phyloP scores from a whole-genome alignment of 2,888 invertebrate species.

The Ichneumoninae sp. region DNA sequence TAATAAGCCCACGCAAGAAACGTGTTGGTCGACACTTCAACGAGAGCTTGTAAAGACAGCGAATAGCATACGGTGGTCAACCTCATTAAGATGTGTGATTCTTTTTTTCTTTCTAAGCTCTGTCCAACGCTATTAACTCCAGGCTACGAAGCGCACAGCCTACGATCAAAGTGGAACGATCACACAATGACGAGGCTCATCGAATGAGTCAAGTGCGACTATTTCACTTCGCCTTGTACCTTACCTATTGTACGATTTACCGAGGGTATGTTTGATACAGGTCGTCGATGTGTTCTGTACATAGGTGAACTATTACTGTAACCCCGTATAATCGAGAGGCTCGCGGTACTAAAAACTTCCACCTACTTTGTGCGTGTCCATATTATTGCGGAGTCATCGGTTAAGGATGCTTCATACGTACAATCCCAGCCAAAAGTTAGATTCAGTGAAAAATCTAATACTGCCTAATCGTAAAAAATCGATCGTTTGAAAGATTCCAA shows the following conservation, averaged over 20 bases:
- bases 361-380: not conserved
- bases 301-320: constrained; percentile 7
- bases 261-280: constrained; percentile 25
- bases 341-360: constrained; percentile 5
- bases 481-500: too few species aligned
- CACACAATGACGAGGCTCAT: constrained; percentile 36
- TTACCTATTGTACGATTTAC: not conserved
- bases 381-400: not conserved
- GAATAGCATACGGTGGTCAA: too few species aligned
- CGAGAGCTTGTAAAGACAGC: too few species aligned
- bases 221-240: constrained; percentile 15
- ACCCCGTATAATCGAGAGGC: not conserved
- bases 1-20: too few species aligned
- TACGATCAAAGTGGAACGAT: constrained; percentile 36
- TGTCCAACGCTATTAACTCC: not conserved
- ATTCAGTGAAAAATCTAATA: too few species aligned
- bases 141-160: constrained; percentile 15
- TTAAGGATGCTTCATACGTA: too few species aligned
- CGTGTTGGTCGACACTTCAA: too few species aligned
- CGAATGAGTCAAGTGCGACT: constrained; percentile 35
- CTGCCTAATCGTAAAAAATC: too few species aligned
- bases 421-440: too few species aligned
- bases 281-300: constrained; percentile 32
- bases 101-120: too few species aligned
- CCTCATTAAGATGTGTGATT: too few species aligned